Conservation (phyloP, 1,140 invertebrate genomes). For the Anoplophora glabripennis region DNA sequence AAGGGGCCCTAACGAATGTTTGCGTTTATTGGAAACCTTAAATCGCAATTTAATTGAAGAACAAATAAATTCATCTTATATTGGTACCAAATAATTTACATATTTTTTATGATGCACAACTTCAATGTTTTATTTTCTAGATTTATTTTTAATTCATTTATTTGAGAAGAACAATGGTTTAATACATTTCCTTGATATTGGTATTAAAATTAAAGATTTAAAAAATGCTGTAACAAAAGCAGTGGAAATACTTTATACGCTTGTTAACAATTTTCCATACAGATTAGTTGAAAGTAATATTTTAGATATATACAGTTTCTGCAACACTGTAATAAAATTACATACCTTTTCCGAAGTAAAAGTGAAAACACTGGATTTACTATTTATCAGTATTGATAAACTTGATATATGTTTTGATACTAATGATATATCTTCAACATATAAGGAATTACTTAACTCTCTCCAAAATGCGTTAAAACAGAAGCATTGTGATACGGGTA, state of each 20-base stretch:
- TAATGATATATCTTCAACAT: slow-evolving; percentile 11
- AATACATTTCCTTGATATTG: slow-evolving; percentile 26
- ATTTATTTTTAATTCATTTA: slow-evolving; percentile 32
- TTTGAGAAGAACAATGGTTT: slow-evolving; percentile 33
- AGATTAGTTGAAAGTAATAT: slow-evolving; percentile 26
- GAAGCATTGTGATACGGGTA: slow-evolving; percentile 27
- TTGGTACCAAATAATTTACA: slow-evolving; percentile 23
- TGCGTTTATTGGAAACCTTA: slow-evolving; percentile 23
- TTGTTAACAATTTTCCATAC: slow-evolving; percentile 36
- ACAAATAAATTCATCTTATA: slow-evolving; percentile 24
- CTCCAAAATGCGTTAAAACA: slow-evolving; percentile 14
- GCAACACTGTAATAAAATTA: not conserved
- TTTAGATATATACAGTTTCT: slow-evolving; percentile 17
- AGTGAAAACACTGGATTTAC: slow-evolving; percentile 29
- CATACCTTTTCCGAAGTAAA: slow-evolving; percentile 21
- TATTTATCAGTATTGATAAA: slow-evolving; percentile 31
- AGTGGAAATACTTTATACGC: slow-evolving; percentile 33
- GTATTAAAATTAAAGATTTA: slow-evolving; percentile 25
- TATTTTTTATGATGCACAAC: not conserved
- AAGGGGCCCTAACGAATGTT: slow-evolving; percentile 20
- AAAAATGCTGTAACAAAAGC: slow-evolving; percentile 22
- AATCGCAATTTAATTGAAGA: slow-evolving; percentile 33
- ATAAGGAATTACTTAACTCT: slow-evolving; percentile 20
- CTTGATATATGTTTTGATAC: slow-evolving; percentile 18
- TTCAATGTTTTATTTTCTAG: slow-evolving; percentile 21